phyloP scores from a whole-genome alignment of 2,888 invertebrate species.

The Athalia cordata region DNA sequence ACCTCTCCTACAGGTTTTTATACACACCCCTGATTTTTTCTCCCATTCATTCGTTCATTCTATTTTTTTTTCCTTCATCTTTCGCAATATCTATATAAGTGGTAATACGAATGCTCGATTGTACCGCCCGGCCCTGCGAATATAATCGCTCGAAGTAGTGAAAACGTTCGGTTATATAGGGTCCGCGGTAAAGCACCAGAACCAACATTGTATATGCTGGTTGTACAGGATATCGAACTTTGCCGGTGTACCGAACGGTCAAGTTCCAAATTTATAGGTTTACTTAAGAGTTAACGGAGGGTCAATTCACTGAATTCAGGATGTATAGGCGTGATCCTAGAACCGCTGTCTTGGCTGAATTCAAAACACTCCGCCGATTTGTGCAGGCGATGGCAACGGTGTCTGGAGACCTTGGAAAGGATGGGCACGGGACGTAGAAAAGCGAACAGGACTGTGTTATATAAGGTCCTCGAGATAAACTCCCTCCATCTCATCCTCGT shows the following conservation, averaged over 20 bases:
- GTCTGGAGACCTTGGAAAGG: background rate
- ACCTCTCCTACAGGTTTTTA: constrained; percentile 13
- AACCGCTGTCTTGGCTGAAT: constrained; percentile 41
- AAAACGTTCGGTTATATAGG: constrained; percentile 7
- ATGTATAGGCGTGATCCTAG: constrained; percentile 17
- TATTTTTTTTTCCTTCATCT: constrained; percentile 21
- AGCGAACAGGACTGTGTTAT: background rate
- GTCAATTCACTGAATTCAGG: constrained; percentile 33
- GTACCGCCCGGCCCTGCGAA: background rate
- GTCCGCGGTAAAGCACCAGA: background rate
- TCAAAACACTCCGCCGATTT: constrained; percentile 28
- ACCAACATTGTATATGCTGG: background rate
- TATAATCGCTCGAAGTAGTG: background rate
- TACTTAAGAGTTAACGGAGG: constrained; percentile 44
- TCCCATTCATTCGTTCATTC: background rate
- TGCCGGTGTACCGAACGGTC: constrained; percentile 21
- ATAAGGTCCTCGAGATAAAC: constrained; percentile 33
- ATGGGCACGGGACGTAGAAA: background rate
- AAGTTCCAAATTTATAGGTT: constrained; percentile 59
- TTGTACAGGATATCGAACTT: background rate
- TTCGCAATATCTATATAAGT: background rate
- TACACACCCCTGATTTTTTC: constrained; percentile 32
- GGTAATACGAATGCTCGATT: constrained; percentile 24
- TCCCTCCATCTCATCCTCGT: background rate
- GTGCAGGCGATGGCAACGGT: constrained; percentile 19